Evolutionary conservation across 2,113 vertebrate species (phyloP), one percentile per base, ranked within the genome.

Genomic region (Trogon melanurus): DNA sequence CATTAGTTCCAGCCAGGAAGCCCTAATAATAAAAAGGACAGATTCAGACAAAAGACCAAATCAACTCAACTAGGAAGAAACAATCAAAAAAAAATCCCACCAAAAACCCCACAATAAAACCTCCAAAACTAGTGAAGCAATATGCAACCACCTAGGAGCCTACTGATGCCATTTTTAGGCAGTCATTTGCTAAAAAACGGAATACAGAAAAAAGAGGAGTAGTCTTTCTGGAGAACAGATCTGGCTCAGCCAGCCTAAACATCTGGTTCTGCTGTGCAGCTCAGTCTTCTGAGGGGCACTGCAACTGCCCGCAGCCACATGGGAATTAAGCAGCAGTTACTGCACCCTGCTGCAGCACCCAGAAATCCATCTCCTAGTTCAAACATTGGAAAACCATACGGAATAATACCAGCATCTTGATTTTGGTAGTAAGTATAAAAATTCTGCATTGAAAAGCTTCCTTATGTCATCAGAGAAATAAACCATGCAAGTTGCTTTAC

Each of bases 31-130:
- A 89, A 67, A 92, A 93, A 61, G 10, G n/a, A 73, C 13, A 32
- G 73, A 62, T 56, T 87, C 61, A 82, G 73, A 75, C 20, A 91
- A 91, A 94, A 91, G 81, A 79, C 8, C 80, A 87, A 89, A 94
- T 71, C 66, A 85, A 51, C 66, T 3, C 2, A 72, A 69, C 11
- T 6, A 41, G n/a, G 13, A 45, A 90, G 61, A 94, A 67, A 61
- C 44, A 60, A 38, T 13, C 1, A 12, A 56, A 88, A 75, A 87
- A 34, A 26, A 27, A 6, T 3, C 4, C 21, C 22, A 27, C 38
- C 32, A 44, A 94, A 74, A 11, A 41, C 41, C 41, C 13, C 41
- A 41, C 41, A 41, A 41, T 41, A 41, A 41, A 41, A 41, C 41
- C 41, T 13, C 41, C 41, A 11, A 11, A 86, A 6, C 14, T 27